Percentiles rank a stretch among this genome's conserved stretches.
Conservation (phyloP, 2,797 vertebrate species). For the Myotis pilosus region DNA sequence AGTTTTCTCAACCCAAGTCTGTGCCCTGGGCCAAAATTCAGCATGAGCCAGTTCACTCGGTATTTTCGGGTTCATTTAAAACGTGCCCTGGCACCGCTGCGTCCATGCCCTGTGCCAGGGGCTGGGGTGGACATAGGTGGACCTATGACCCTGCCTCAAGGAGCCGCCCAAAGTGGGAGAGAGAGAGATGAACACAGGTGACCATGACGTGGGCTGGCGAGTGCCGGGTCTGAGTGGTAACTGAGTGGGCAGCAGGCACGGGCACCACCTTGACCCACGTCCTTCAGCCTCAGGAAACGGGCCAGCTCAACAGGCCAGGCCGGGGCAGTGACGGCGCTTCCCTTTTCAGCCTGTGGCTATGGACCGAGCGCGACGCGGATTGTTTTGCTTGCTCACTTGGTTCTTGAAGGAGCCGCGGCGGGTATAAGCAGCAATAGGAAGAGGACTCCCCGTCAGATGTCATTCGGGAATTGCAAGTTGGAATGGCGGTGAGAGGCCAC, state of each 20-base stretch:
- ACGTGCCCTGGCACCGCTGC: not conserved
- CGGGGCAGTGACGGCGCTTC: not conserved
- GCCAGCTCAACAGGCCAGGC: not conserved
- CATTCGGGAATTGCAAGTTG: not conserved
- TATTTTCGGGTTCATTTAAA: not conserved
- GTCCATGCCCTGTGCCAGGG: too few relatives aligned
- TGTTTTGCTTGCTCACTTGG: not conserved
- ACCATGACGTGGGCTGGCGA: not conserved
- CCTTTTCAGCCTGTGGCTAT: not conserved
- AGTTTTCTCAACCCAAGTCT: not conserved
- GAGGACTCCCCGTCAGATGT: not conserved
- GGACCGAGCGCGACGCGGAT: not conserved
- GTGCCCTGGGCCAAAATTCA: not conserved
- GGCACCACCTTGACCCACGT: not conserved
- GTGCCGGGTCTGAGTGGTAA: not conserved
- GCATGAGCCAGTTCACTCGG: not conserved
- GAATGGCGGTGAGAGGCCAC: not conserved
- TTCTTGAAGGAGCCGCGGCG: not conserved
- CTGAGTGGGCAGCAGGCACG: not conserved
- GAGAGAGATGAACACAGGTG: not conserved
- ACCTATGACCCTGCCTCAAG: not conserved
- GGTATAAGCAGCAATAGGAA: not conserved
- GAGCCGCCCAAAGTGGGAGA: not conserved
- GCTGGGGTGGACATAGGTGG: not conserved
- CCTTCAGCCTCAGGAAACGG: not conserved